Base-by-base conservation (phyloP, 2,888 invertebrate genomes). In the Drosophila crucigera region DNA sequence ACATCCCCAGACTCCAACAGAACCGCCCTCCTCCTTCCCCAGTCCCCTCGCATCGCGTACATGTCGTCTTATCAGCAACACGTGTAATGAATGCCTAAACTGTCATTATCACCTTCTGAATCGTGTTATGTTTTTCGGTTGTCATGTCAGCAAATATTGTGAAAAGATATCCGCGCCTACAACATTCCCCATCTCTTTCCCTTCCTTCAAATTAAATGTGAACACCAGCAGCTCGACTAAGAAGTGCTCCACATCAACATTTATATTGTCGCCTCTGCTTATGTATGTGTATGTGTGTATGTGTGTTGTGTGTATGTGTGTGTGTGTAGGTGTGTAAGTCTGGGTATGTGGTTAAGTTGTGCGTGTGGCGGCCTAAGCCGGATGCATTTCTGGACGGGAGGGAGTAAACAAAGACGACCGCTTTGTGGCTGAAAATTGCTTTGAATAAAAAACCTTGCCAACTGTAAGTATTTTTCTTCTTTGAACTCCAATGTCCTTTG, bases 11-110 rank as follows among this genome's bases (percentile, higher is more conserved):
- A 31, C 69, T 52, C 68, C 53, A 68, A 9, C 22, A 47, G 25
- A 16, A 9, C 50, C 56, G 11, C 55, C 50, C 22, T 11, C n/a
- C 31, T 22, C n/a, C 31, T 22, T 16, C 16, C 33, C 30, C 30
- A 16, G 52, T 55, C 19, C 55, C 7, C 1, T 37, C 62, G 41
- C 62, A 5, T 54, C 49, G n/a, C 50, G 53, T 55, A 77, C 69
- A 83, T 80, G 77, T 31, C 80, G 60, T 63, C 83, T 88, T 88
- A 88, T 88, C 88, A 83, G 90, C 86, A 90, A 88, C 90, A 88
- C 88, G 90, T 88, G 88, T 90, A 88, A 88, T 90, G 90, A 88
- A 90, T 88, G 90, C 89, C 84, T 88, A 90, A 88, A 90, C 86
- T 90, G 89, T 84, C 90, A 88, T 88, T 90, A 88, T 88, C 88